Conservation (phyloP, 2,113 vertebrate species). For the Boulengeromyrus knoepffleri region DNA sequence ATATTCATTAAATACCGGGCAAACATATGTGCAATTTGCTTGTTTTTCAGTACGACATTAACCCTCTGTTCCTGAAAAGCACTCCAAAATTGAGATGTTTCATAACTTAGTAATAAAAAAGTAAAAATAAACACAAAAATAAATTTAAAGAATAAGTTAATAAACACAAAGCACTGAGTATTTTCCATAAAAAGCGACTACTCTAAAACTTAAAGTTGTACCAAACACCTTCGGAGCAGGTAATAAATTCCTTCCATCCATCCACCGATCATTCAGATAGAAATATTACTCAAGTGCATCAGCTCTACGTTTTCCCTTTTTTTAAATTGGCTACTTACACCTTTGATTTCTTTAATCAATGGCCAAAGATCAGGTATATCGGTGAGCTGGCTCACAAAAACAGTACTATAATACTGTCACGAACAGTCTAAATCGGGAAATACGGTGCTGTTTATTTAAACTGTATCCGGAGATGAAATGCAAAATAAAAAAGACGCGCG, state of each 20-base stretch:
- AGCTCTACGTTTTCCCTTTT: not conserved
- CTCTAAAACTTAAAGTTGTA: not conserved
- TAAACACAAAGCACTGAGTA: not conserved
- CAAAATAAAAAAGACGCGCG: not conserved
- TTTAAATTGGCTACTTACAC: not conserved
- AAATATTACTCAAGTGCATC: not conserved
- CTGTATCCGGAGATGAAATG: not conserved
- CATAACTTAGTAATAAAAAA: not conserved
- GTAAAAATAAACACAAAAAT: not conserved
- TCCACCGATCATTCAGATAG: not conserved
- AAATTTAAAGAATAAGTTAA: not conserved
- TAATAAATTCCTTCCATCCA: not conserved
- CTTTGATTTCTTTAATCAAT: not conserved
- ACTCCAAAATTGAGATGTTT: not conserved
- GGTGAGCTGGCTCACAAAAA: not conserved
- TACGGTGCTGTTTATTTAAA: not conserved
- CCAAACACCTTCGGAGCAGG: not conserved
- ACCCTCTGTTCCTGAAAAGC: not conserved
- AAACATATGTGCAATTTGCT: not conserved
- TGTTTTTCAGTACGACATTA: not conserved
- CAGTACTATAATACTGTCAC: not conserved
- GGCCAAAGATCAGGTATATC: not conserved
- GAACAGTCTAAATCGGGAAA: not conserved
- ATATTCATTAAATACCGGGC: not conserved
- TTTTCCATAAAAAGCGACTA: not conserved